Base-by-base conservation (phyloP, 2,888 invertebrate genomes). In the Yponomeuta cagnagella region DNA sequence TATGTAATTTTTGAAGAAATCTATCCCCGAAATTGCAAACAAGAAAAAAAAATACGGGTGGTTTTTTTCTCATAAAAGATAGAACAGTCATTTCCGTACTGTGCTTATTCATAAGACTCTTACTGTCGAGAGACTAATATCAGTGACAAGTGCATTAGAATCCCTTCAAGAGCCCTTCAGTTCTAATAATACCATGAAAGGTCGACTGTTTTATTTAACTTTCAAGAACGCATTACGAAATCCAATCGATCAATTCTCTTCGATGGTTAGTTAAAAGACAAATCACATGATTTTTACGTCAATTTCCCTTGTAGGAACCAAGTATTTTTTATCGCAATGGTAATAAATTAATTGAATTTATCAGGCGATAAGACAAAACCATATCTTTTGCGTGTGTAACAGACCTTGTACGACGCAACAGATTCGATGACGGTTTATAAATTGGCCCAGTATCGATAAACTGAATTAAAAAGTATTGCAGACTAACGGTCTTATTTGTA, bases 331-430 rank as follows among this genome's bases (percentile, higher is more conserved):
- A 70, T 70, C 71, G 63, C 66, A 23, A 48, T 63, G 67, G 63
- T 68, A 70, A 64, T 82, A 79, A 84, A 84, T 82, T 80, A 79
- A 80, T 79, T 75, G 76, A 71, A 77, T 77, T 76, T 78, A 77
- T 78, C 80, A 75, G 74, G 73, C 72, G 87, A 87, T 87, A 85
- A 86, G 84, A 71, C 69, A 71, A 65, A 48, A 65, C 48, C 43
- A 66, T 37, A 33, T 65, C 31, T 65, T 65, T 58, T 15, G 15
- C 52, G 15, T 58, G 12, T 43, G 12, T 58, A 15, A 58, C 12
- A 58, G 52, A 58, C 52, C 52, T 58, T 58, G 15, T 58, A 15
- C 15, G 15, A 12, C 6, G 52, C 52, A 15, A 43, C 0, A 8
- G 43, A 43, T 43, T 0, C 43, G 43, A 43, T 43, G 43, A 2